These are phyloP conservation scores for Phania funesta DNA, from an alignment of 2,888 invertebrate species.

Conservation along the genomic window DNA sequence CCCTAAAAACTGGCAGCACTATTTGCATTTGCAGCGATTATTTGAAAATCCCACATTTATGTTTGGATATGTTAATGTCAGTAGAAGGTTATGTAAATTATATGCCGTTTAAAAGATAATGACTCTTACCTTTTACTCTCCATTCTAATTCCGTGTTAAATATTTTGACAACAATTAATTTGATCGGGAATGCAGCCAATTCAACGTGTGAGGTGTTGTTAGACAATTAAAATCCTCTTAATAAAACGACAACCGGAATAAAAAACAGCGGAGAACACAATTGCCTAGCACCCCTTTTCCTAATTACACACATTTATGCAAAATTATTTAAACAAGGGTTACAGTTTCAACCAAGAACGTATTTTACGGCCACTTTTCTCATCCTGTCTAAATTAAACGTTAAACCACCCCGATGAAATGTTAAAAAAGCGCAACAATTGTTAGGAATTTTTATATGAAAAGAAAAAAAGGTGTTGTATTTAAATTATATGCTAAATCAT, in stretches of 20 bases:
- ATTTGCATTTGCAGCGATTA: slow-evolving; percentile 6
- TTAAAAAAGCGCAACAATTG: slow-evolving; percentile 36
- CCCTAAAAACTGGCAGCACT: slow-evolving; percentile 25
- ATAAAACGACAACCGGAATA: slow-evolving; percentile 14
- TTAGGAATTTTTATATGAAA: neutral
- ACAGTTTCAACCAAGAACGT: neutral
- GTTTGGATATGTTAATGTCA: slow-evolving; percentile 15
- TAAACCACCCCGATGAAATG: slow-evolving; percentile 29
- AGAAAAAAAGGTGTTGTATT: slow-evolving; percentile 58
- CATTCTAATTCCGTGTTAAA: slow-evolving; percentile 36
- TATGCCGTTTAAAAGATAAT: slow-evolving; percentile 61
- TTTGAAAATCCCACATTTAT: slow-evolving; percentile 20
- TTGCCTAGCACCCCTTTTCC: slow-evolving; percentile 50
- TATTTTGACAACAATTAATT: slow-evolving; percentile 57
- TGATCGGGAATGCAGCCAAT: neutral
- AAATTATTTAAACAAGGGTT: slow-evolving; percentile 63
- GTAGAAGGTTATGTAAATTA: slow-evolving; percentile 70
- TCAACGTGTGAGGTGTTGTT: slow-evolving; percentile 27
- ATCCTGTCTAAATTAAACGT: slow-evolving; percentile 22
- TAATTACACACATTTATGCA: slow-evolving; percentile 48
- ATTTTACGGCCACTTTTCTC: neutral
- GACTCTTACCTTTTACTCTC: slow-evolving; percentile 33
- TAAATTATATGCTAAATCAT: slow-evolving; percentile 69
- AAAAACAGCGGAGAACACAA: slow-evolving; percentile 14
- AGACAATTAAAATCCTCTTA: slow-evolving; percentile 23